Evolutionary conservation across 2,888 invertebrate species (phyloP).

Genomic region (Volucella bombylans): DNA sequence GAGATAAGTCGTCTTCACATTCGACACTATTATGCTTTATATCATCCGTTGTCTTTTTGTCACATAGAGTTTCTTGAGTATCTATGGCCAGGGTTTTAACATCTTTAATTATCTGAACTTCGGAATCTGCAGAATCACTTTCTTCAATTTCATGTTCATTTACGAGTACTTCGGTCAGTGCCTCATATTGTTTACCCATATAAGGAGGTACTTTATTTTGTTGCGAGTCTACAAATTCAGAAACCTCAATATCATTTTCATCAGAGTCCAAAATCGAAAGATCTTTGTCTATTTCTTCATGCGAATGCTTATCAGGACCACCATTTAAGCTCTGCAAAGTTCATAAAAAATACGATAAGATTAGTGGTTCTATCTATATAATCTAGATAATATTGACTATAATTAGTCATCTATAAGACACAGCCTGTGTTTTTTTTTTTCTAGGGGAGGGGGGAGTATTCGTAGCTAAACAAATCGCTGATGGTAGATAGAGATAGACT

Average conservation of each 20-base stretch:
- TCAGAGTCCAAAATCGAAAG: conserved; percentile 32
- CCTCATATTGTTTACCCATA: neutral
- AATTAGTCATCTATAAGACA: neutral
- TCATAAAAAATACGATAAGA: conserved; percentile 31
- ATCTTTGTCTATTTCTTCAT: neutral
- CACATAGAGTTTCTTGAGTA: neutral
- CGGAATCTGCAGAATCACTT: conserved; percentile 47
- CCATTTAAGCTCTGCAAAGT: conserved; percentile 33
- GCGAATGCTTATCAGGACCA: conserved; percentile 15
- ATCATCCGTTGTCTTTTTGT: neutral
- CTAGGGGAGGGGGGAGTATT: no score
- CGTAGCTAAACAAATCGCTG: no score
- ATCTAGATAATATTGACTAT: neutral
- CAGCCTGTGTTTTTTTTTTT: no score
- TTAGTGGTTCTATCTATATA: neutral
- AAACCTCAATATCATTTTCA: conserved; percentile 17
- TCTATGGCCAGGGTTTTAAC: neutral
- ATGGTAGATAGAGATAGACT: no score
- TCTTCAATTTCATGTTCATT: conserved; percentile 55
- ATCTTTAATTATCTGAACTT: conserved; percentile 7
- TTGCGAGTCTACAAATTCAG: neutral
- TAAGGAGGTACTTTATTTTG: neutral
- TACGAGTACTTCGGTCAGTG: neutral
- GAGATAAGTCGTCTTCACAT: neutral
- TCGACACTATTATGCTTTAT: neutral